A percentile compares a stretch with the other conserved stretches of the same genome.
Evolutionary conservation across 2,888 invertebrate genomes (phyloP).

Genomic region (Sisyra terminalis): DNA sequence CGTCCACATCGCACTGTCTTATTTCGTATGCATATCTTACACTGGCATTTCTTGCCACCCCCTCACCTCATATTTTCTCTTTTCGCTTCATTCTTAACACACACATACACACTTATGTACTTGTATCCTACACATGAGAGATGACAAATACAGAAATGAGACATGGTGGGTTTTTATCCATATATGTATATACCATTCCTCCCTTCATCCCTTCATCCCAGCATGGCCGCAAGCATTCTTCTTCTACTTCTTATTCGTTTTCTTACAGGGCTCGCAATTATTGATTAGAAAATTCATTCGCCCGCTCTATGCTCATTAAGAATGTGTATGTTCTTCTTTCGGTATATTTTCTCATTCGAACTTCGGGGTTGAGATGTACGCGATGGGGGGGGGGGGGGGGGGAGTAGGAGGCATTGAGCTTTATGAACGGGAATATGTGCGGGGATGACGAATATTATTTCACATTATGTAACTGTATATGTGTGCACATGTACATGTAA

Average conservation of each 20-base stretch:
- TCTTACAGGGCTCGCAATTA: slow-evolving; percentile 8
- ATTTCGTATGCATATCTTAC: slow-evolving; percentile 9
- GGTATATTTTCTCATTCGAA: too few relatives aligned
- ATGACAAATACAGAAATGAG: not conserved
- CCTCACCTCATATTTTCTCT: not conserved
- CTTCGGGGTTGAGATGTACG: too few relatives aligned
- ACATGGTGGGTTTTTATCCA: not conserved
- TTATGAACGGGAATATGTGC: too few relatives aligned
- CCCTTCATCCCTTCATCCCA: not conserved
- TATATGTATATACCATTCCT: slow-evolving; percentile 1
- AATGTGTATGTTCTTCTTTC: slow-evolving; percentile 6
- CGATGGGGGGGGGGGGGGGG: too few relatives aligned
- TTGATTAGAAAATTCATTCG: slow-evolving; percentile 10
- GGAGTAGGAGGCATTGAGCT: too few relatives aligned
- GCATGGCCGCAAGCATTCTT: not conserved
- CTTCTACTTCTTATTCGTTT: too few relatives aligned
- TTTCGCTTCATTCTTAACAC: not conserved
- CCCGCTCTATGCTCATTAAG: slow-evolving; percentile 7
- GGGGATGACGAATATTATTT: too few relatives aligned
- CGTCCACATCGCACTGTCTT: slow-evolving; percentile 7
- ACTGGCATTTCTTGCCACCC: not conserved
- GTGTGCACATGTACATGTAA: too few relatives aligned
- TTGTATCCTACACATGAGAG: not conserved
- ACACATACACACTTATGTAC: not conserved
- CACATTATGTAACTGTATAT: too few relatives aligned